Conservation (phyloP, 2,797 vertebrate species). For the Prunella strophiata region DNA sequence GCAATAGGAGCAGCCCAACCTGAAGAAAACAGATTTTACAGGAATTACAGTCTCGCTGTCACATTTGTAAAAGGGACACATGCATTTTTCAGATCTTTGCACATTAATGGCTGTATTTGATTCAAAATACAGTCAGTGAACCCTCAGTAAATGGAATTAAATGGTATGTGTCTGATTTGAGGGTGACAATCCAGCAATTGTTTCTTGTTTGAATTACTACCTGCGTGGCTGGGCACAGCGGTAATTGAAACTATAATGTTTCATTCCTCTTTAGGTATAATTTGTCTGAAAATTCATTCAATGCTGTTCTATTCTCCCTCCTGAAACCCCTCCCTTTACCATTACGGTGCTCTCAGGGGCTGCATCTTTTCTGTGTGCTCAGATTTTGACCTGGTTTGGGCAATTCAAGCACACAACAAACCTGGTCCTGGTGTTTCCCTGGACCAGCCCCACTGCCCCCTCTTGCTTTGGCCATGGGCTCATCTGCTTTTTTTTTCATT, state of each 20-base stretch:
- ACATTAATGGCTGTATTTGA: constrained; percentile 69
- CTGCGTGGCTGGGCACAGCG: constrained; percentile 68
- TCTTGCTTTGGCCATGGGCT: background rate
- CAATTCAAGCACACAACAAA: background rate
- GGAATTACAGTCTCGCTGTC: constrained; percentile 53
- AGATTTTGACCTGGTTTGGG: background rate
- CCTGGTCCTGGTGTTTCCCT: background rate
- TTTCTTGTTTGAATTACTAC: constrained; percentile 73
- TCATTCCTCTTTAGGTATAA: constrained; percentile 65
- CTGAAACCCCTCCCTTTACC: background rate
- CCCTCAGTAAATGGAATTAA: constrained; percentile 73
- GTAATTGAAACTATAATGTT: constrained; percentile 72
- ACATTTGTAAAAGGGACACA: constrained; percentile 65
- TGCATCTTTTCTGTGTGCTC: background rate
- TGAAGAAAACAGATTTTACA: constrained; percentile 57
- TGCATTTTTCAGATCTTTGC: constrained; percentile 71
- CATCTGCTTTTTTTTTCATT: background rate
- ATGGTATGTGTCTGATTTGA: constrained; percentile 72
- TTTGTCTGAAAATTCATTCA: constrained; percentile 64
- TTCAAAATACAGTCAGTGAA: constrained; percentile 73
- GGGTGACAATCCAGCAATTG: constrained; percentile 68
- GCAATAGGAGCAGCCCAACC: constrained; percentile 36
- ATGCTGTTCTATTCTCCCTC: background rate
- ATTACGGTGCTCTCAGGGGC: background rate
- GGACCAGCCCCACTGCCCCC: background rate